Evolutionary conservation across 64 coral and sea anemone genomes (phyloP).

Genomic region (Pocillopora damicornis): DNA sequence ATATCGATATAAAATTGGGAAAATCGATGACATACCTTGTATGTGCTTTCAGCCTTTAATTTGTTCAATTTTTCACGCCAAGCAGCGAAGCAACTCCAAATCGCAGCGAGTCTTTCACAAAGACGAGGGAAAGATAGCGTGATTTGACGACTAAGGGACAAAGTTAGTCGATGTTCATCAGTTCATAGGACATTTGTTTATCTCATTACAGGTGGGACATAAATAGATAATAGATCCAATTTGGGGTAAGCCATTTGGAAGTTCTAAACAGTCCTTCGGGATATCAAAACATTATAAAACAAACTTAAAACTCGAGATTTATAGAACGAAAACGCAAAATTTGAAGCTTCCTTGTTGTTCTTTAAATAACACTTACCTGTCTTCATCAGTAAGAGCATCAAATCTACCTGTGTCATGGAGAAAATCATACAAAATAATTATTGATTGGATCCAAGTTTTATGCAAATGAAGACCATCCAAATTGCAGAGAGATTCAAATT

Average conservation of each 20-base stretch:
- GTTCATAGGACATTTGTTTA: background rate
- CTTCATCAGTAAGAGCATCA: slow-evolving; percentile 31
- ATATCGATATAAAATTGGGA: too few relatives aligned
- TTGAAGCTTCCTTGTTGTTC: background rate
- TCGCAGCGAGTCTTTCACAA: slow-evolving; percentile 57
- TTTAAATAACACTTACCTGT: slow-evolving; percentile 13
- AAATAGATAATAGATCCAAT: background rate
- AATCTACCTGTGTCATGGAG: slow-evolving; percentile 49
- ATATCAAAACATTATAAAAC: too few relatives aligned
- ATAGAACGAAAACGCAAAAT: background rate
- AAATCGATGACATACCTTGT: slow-evolving; percentile 42
- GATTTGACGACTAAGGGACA: slow-evolving; percentile 51
- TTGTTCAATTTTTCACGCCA: slow-evolving; percentile 53
- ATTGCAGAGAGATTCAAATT: background rate
- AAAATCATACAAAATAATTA: background rate
- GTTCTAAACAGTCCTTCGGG: background rate
- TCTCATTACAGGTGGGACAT: background rate
- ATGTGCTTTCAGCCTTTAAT: slow-evolving; percentile 52
- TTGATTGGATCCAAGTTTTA: background rate
- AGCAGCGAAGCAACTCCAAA: slow-evolving; percentile 47
- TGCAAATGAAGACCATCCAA: background rate
- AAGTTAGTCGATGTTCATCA: background rate
- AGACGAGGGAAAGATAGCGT: slow-evolving; percentile 60
- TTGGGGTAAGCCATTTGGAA: background rate
- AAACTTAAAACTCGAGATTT: too few relatives aligned